Conservation (phyloP, 2,797 vertebrate species). For the Halcyon chelicuti region DNA sequence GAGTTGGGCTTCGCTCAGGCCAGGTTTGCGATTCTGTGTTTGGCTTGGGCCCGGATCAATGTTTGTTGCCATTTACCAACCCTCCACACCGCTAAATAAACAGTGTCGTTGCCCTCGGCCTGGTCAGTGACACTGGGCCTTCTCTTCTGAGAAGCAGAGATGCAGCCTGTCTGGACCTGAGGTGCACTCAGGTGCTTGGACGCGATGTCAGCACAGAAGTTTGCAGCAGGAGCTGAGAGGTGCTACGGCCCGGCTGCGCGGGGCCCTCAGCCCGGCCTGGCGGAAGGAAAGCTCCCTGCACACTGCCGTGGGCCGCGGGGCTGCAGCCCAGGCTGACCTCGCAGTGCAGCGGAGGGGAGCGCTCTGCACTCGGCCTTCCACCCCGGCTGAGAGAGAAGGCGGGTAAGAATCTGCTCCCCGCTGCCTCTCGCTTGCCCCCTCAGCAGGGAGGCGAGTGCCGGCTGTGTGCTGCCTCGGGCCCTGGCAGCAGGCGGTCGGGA, state of each 20-base stretch:
- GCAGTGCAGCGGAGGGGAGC: background rate
- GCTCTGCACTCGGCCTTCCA: background rate
- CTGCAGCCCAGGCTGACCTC: no score
- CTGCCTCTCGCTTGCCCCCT: background rate
- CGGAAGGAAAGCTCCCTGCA: background rate
- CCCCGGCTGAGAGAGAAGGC: background rate
- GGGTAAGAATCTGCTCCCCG: background rate
- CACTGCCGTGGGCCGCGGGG: background rate
- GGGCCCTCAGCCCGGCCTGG: background rate
- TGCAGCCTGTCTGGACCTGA: background rate
- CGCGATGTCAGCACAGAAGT: background rate
- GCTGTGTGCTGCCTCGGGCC: background rate
- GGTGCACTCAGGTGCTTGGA: background rate
- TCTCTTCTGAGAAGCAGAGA: constrained; percentile 34
- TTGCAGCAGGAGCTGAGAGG: background rate
- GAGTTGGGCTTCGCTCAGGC: background rate
- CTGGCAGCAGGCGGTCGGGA: background rate
- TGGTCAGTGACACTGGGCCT: constrained; percentile 25
- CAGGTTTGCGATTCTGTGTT: constrained; percentile 44
- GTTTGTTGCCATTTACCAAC: constrained; percentile 34
- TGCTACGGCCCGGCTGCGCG: accelerated
- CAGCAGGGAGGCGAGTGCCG: background rate
- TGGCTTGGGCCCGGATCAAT: constrained; percentile 21
- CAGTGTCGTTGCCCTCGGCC: constrained; percentile 4
- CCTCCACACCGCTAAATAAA: constrained; percentile 33